Evolutionary conservation across 2,797 vertebrate genomes (phyloP), one percentile per base, ranked within the genome.

Genomic region (Pipistrellus pygmaeus): DNA sequence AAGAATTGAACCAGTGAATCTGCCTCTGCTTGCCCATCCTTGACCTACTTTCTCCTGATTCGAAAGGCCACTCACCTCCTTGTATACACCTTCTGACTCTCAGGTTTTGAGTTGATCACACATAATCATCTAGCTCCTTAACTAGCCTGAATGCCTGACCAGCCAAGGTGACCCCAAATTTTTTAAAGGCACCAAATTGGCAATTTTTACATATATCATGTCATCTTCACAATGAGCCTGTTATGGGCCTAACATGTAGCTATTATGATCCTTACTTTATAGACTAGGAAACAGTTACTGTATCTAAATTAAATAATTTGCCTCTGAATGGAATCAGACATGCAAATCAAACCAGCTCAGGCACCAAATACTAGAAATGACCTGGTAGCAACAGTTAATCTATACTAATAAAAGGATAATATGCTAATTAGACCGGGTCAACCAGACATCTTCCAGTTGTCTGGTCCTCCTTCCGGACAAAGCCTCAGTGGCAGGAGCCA

Each of bases 201-300:
- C 3, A 17, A 8, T n/a, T 90, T 55, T 53, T 57, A 73, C 17
- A 30, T 21, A 3, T n/a, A 30, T 51, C 13, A 15, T 8, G 27
- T 25, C 18, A 73, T 41, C 64, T 48, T 71, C 48, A 81, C 11
- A 72, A 46, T 38, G 18, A 88, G 5, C n/a, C 46, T 75, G 23
- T 75, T 10, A 73, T 35, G 13, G 87, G 9, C n/a, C 21, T 68
- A 30, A 76, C 9, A 71, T 10, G 1, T 12, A 64, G 23, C 18
- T 78, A 57, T 64, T 12, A 21, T 62, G 68, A 25, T 25, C n/a
- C 23, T 72, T 77, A n/a, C 71, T 90, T 91, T 84, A 87, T 38
- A 94, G 78, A 73, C 41, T 21, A 92, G 48, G 35, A 90, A 91
- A 55, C 27, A 90, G 17, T 76, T 85, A 73, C 35, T 69, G 2